Percentiles rank a stretch among this genome's conserved stretches.
Conservation (phyloP, 2,888 invertebrate species). For the Theodoxus fluviatilis region DNA sequence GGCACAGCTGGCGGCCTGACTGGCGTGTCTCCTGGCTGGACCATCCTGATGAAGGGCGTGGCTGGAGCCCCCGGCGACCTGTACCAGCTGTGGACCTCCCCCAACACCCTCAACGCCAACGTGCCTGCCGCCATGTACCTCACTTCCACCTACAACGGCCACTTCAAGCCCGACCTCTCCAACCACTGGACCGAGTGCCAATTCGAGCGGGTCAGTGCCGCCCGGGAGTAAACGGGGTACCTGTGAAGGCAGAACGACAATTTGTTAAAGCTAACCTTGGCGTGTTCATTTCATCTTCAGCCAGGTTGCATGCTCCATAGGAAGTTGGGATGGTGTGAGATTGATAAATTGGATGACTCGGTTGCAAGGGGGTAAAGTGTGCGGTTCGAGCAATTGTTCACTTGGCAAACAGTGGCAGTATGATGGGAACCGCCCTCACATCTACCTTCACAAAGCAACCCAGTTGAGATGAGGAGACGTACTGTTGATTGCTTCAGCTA, state of each 20-base stretch:
- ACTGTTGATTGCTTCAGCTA: no score
- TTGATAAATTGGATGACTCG: no score
- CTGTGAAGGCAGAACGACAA: not conserved
- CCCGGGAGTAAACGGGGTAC: no score
- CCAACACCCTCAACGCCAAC: slow-evolving; percentile 38
- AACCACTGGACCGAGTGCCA: slow-evolving; percentile 49
- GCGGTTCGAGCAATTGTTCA: no score
- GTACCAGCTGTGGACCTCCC: slow-evolving; percentile 42
- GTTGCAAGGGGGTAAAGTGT: no score
- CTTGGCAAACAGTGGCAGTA: no score
- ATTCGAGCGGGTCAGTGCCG: slow-evolving; percentile 41
- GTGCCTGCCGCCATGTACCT: slow-evolving; percentile 39
- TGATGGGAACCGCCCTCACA: no score
- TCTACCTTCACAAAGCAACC: no score
- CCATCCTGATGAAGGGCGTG: slow-evolving; percentile 48
- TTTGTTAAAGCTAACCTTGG: not conserved
- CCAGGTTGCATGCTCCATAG: no score
- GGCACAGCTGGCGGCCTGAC: not conserved
- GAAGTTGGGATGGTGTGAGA: no score
- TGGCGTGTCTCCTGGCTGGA: slow-evolving; percentile 36
- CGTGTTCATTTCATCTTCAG: no score
- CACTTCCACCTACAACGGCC: slow-evolving; percentile 40
- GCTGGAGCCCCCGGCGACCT: slow-evolving; percentile 46
- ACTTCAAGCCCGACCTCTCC: slow-evolving; percentile 48
- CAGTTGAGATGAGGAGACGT: no score